A percentile compares a stretch with the other conserved stretches of the same genome.
Conservation (phyloP, 2,888 invertebrate species). For the Bugulina stolonifera region DNA sequence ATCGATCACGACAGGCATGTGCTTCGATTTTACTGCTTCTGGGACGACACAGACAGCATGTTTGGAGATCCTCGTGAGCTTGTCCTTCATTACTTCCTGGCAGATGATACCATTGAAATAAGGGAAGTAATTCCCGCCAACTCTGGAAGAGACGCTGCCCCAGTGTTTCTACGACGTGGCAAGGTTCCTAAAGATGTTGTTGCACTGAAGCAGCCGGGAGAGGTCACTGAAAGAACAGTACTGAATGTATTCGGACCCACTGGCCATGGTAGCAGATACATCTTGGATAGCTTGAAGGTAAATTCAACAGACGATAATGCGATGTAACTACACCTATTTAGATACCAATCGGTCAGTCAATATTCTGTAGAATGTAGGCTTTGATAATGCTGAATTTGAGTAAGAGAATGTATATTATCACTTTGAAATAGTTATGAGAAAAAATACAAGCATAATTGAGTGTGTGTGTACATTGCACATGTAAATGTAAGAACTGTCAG, state of each 20-base stretch:
- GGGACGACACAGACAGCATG: slow-evolving; percentile 76
- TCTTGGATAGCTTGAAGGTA: slow-evolving; percentile 53
- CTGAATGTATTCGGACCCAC: slow-evolving; percentile 54
- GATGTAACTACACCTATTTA: too few species aligned
- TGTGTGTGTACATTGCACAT: too few species aligned
- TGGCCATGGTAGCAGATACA: slow-evolving; percentile 51
- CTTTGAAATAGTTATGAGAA: too few species aligned
- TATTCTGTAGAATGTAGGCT: too few species aligned
- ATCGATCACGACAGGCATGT: slow-evolving; percentile 70
- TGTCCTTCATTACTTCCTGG: slow-evolving; percentile 75
- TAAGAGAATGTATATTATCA: too few species aligned
- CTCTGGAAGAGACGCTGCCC: slow-evolving; percentile 66
- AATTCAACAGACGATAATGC: too few species aligned
- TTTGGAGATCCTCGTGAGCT: slow-evolving; percentile 72
- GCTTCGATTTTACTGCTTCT: slow-evolving; percentile 75
- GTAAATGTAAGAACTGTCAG: too few species aligned
- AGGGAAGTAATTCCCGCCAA: slow-evolving; percentile 67
- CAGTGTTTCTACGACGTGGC: slow-evolving; percentile 68
- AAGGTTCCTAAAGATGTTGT: slow-evolving; percentile 69
- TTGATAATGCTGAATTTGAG: too few species aligned
- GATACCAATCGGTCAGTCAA: too few species aligned
- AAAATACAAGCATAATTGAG: too few species aligned
- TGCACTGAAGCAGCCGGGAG: slow-evolving; percentile 47
- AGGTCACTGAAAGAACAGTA: slow-evolving; percentile 50
- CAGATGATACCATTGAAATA: slow-evolving; percentile 83